phyloP scores from a whole-genome alignment of 2,888 invertebrate genomes.

The Hyppa rectilinea region DNA sequence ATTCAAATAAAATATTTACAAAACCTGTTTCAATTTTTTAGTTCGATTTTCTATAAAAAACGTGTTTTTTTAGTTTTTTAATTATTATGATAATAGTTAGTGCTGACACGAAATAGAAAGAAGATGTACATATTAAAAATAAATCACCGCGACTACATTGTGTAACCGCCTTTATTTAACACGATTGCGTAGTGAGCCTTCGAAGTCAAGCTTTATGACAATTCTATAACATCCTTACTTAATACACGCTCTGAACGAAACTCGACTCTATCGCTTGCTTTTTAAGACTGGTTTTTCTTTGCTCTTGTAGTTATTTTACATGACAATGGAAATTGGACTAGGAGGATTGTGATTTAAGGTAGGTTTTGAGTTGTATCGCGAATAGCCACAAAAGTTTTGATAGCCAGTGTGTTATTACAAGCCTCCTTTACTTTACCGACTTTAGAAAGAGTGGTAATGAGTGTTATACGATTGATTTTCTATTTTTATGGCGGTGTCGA shows the following conservation, averaged over 20 bases:
- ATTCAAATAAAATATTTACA: no score
- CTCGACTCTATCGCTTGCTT: accelerated
- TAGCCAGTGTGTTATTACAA: slow-evolving; percentile 55
- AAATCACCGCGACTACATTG: slow-evolving; percentile 42
- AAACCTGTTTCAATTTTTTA: no score
- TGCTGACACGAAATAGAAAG: background rate
- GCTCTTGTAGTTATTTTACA: accelerated
- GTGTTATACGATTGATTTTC: slow-evolving; percentile 40
- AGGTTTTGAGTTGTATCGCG: slow-evolving; percentile 1
- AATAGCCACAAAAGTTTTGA: slow-evolving; percentile 47
- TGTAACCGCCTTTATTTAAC: slow-evolving; percentile 67
- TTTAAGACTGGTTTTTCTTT: background rate
- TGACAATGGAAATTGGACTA: background rate
- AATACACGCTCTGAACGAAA: slow-evolving; percentile 16
- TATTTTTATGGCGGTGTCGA: slow-evolving; percentile 45
- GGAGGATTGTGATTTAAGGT: background rate
- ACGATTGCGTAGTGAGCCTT: slow-evolving; percentile 75
- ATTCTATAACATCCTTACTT: slow-evolving; percentile 56
- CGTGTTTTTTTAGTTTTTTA: no score
- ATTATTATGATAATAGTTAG: no score
- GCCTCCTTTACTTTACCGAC: slow-evolving; percentile 58
- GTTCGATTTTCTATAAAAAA: no score
- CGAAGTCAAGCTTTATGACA: slow-evolving; percentile 70
- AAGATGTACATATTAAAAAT: background rate
- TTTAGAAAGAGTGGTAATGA: slow-evolving; percentile 54